phyloP scores from a whole-genome alignment of 2,113 vertebrate species.

The Lanius collurio region DNA sequence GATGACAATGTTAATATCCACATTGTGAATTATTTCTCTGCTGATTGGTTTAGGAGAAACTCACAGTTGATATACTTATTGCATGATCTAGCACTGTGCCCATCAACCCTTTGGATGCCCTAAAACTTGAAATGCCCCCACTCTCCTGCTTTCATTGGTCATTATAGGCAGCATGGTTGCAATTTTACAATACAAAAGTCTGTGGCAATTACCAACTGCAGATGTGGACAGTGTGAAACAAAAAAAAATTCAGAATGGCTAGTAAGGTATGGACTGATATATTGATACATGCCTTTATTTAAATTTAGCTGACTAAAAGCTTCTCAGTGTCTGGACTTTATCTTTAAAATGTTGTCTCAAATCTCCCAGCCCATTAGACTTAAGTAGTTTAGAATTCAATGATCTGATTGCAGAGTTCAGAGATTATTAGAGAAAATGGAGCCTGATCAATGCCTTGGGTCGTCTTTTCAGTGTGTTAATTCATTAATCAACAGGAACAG shows the following conservation, averaged over 20 bases:
- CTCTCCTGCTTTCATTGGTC: background rate
- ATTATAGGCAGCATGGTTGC: background rate
- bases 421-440: background rate
- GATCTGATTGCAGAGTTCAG: slow-evolving; percentile 17
- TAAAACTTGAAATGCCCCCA: background rate
- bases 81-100: background rate
- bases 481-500: slow-evolving; percentile 20
- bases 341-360: background rate
- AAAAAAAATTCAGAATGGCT: background rate
- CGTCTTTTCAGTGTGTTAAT: background rate
- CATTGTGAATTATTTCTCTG: slow-evolving; percentile 10
- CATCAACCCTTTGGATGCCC: background rate
- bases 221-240: background rate
- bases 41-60: background rate
- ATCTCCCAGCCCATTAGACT: background rate
- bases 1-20: slow-evolving; percentile 20
- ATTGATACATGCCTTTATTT: background rate
- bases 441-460: slow-evolving; percentile 9
- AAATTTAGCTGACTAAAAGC: background rate
- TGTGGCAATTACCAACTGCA: background rate
- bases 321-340: background rate
- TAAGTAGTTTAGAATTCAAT: background rate
- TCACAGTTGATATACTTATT: background rate
- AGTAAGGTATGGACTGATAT: background rate
- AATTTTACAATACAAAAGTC: background rate